These are phyloP conservation scores for Pseudomugil tenellus DNA, from an alignment of 2,797 vertebrate genomes.

Conservation along the genomic window DNA sequence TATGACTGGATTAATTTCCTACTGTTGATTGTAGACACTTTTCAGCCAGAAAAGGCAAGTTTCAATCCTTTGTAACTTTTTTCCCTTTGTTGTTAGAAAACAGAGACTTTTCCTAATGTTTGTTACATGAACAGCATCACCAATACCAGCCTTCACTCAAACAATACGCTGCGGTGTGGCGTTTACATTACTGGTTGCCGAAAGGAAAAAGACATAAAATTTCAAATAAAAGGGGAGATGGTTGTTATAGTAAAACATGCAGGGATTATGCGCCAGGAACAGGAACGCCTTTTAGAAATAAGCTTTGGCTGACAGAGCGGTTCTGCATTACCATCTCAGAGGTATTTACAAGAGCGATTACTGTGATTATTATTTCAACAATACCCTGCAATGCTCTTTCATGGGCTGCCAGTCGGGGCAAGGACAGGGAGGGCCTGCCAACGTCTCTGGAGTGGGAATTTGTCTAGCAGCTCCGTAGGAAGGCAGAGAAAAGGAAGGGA, in stretches of 20 bases:
- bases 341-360: conserved; percentile 84
- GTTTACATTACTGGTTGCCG: conserved; percentile 22
- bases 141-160: conserved; percentile 18
- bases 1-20: conserved; percentile 36
- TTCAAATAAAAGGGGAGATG: conserved; percentile 57
- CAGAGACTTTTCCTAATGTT: conserved; percentile 43
- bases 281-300: conserved; percentile 71
- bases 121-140: conserved; percentile 12
- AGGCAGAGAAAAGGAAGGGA: conserved; percentile 22
- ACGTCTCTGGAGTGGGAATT: conserved; percentile 74
- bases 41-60: background rate
- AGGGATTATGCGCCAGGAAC: conserved; percentile 68
- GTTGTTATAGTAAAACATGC: conserved; percentile 65
- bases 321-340: conserved; percentile 76
- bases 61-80: conserved; percentile 6
- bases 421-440: conserved; percentile 78
- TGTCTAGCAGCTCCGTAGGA: conserved; percentile 61
- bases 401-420: conserved; percentile 81
- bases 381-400: conserved; percentile 85
- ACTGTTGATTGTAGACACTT: conserved; percentile 21
- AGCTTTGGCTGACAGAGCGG: conserved; percentile 70
- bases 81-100: conserved; percentile 1
- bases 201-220: conserved; percentile 60
- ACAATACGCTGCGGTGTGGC: conserved; percentile 22
- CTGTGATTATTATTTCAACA: conserved; percentile 88